Percentiles rank a stretch among this genome's conserved stretches.
Conservation (phyloP, 1,140 invertebrate genomes). For the Gonioctena quinquepunctata region DNA sequence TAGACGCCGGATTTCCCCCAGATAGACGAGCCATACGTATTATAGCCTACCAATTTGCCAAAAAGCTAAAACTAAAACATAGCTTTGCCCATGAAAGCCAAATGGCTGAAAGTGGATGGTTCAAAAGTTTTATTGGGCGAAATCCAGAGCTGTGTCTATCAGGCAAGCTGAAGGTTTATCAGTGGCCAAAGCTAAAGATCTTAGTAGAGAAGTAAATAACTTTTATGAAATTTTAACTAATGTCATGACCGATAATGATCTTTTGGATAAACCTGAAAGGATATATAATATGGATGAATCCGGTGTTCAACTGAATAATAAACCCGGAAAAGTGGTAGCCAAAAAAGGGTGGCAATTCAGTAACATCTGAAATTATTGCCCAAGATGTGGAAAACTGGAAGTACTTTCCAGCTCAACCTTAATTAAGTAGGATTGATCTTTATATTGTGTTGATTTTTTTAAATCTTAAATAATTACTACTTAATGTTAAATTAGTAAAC, state of each 20-base stretch:
- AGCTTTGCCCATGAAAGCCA: slow-evolving; percentile 36
- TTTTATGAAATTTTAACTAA: slow-evolving; percentile 40
- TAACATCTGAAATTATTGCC: too few species aligned
- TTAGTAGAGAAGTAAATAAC: slow-evolving; percentile 34
- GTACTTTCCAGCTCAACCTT: too few species aligned
- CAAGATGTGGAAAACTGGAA: too few species aligned
- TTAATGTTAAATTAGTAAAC: too few species aligned
- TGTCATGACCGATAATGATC: slow-evolving; percentile 27
- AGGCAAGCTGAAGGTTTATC: slow-evolving; percentile 44
- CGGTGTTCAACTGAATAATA: too few species aligned
- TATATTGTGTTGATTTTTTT: too few species aligned
- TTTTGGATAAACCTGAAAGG: slow-evolving; percentile 42
- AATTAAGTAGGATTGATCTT: too few species aligned
- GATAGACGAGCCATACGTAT: slow-evolving; percentile 34
- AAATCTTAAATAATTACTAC: too few species aligned
- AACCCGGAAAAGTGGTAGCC: too few species aligned
- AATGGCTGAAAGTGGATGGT: slow-evolving; percentile 39
- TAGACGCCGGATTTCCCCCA: slow-evolving; percentile 39
- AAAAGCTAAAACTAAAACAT: too few species aligned
- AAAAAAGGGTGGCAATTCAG: too few species aligned
- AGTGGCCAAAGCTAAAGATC: slow-evolving; percentile 30
- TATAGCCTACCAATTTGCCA: slow-evolving; percentile 42
- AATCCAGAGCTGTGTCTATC: slow-evolving; percentile 37
- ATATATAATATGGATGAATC: slow-evolving; percentile 57
- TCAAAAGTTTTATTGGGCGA: slow-evolving; percentile 35